A percentile compares a stretch with the other conserved stretches of the same genome.
Evolutionary conservation across 30 jellyfish, hydroid and myxozoan genomes (phyloP).

Genomic region (Clytia hemisphaerica): DNA sequence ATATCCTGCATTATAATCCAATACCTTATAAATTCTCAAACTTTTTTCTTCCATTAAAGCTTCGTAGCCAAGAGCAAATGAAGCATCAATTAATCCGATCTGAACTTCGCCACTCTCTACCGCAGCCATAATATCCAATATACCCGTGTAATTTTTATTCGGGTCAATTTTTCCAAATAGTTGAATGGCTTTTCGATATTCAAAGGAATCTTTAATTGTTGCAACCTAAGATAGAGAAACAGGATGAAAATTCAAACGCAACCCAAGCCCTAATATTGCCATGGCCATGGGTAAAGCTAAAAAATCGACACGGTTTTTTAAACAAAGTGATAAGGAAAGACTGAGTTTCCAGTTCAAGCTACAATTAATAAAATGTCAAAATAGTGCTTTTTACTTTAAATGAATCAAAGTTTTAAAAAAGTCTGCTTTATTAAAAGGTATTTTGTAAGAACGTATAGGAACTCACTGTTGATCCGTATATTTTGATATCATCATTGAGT

Average conservation of each 20-base stretch:
- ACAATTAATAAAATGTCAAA: too few relatives aligned
- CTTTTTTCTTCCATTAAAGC: not conserved
- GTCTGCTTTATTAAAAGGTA: too few relatives aligned
- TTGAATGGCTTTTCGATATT: constrained; percentile 8
- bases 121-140: not conserved
- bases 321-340: too few relatives aligned
- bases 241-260: too few relatives aligned
- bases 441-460: not conserved
- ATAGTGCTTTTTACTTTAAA: too few relatives aligned
- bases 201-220: constrained; percentile 3
- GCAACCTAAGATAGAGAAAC: too few relatives aligned
- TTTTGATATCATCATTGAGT: not conserved
- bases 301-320: too few relatives aligned
- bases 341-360: too few relatives aligned
- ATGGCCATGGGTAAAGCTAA: too few relatives aligned
- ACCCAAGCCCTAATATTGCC: too few relatives aligned
- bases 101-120: not conserved
- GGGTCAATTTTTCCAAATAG: not conserved
- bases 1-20: constrained; percentile 1
- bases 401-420: too few relatives aligned
- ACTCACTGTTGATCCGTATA: constrained; percentile 16
- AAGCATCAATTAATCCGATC: constrained; percentile 16
- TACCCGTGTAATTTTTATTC: not conserved
- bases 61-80: not conserved
- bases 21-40: not conserved